Conservation (phyloP, 2,888 invertebrate genomes). For the Lymantria dispar region DNA sequence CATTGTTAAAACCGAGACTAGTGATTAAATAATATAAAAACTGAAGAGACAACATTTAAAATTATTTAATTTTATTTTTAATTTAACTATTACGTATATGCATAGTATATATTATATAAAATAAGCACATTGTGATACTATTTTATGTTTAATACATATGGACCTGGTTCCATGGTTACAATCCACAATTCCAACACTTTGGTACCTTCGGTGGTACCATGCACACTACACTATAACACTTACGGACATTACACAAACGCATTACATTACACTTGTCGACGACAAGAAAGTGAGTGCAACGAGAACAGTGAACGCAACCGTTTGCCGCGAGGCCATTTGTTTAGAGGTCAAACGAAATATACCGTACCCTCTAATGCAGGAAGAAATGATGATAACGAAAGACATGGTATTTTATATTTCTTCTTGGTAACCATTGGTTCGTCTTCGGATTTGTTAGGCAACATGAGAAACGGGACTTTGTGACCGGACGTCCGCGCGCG, state of each 20-base stretch:
- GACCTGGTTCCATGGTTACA: conserved; percentile 21
- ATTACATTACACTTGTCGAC: conserved; percentile 74
- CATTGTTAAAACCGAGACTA: not conserved
- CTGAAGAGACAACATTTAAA: no score
- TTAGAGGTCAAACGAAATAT: conserved; percentile 61
- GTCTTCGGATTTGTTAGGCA: conserved; percentile 69
- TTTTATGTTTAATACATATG: not conserved
- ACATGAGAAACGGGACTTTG: conserved; percentile 56
- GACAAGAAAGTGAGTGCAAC: conserved; percentile 78
- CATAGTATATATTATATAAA: no score
- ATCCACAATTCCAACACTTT: conserved; percentile 11
- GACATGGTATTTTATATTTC: conserved; percentile 78
- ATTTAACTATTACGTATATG: no score
- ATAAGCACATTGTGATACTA: no score
- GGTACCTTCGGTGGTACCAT: conserved; percentile 22
- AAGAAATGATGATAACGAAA: conserved; percentile 72
- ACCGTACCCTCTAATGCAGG: conserved; percentile 77
- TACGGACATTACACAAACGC: conserved; percentile 57
- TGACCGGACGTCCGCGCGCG: conserved; percentile 71
- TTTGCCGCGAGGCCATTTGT: conserved; percentile 65
- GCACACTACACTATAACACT: conserved; percentile 55
- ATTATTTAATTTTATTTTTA: no score
- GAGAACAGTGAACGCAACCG: conserved; percentile 72
- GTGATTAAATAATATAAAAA: not conserved
- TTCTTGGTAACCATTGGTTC: conserved; percentile 77